Percentiles rank a stretch among this genome's conserved stretches.
These are phyloP conservation scores for Zelostemma sp. DNA, from an alignment of 1,140 invertebrate genomes.

Conservation along the genomic window DNA sequence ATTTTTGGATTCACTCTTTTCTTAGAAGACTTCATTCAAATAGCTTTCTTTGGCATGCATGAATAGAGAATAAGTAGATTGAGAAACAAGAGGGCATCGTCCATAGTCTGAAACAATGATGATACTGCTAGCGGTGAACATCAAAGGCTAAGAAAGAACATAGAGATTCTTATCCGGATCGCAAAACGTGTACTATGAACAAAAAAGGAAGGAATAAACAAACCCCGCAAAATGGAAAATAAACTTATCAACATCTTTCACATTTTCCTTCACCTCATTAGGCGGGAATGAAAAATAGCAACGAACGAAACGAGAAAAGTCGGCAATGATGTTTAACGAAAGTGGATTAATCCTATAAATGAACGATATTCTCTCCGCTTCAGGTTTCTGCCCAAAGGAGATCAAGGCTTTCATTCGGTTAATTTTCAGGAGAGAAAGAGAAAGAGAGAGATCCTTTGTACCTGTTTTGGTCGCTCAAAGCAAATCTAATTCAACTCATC, in stretches of 20 bases:
- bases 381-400: no score
- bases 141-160: conserved; percentile 16
- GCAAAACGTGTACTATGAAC: conserved; percentile 14
- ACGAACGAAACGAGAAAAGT: background rate
- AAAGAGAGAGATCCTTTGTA: no score
- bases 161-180: conserved; percentile 15
- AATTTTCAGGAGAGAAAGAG: no score
- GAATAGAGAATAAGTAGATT: conserved; percentile 4
- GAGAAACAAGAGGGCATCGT: conserved; percentile 16
- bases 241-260: background rate
- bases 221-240: conserved; percentile 5
- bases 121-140: conserved; percentile 9
- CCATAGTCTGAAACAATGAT: conserved; percentile 21
- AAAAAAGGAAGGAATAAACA: conserved; percentile 4
- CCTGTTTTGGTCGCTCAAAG: no score
- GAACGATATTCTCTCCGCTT: background rate
- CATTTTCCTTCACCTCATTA: background rate
- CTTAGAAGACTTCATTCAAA: conserved; percentile 11
- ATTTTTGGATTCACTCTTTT: background rate
- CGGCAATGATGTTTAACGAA: background rate
- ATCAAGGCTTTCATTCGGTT: no score
- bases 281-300: background rate
- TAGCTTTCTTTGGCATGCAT: conserved; percentile 12
- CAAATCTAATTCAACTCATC: no score
- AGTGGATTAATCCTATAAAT: background rate